Conservation (phyloP, 2,113 vertebrate species). For the Hiodon alosoides region DNA sequence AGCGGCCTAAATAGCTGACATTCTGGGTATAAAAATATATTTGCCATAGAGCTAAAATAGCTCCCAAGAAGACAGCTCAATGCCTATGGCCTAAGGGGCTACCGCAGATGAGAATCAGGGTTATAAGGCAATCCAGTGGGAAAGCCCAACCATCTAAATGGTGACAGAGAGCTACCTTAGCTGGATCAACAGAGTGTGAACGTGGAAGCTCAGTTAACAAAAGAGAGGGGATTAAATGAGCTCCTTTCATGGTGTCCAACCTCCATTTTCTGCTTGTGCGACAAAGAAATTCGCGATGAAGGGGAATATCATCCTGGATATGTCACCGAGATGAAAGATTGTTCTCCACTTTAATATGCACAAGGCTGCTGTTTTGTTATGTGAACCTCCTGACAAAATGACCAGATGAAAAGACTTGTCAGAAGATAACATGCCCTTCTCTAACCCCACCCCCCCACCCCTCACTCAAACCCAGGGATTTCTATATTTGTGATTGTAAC, state of each 20-base stretch:
- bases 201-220: not conserved
- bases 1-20: conserved; percentile 9
- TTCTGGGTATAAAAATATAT: conserved; percentile 14
- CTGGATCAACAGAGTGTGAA: conserved; percentile 25
- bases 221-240: not conserved
- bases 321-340: not conserved
- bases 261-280: not conserved
- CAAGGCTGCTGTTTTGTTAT: conserved; percentile 7
- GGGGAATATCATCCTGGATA: too few relatives aligned
- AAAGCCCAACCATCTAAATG: not conserved
- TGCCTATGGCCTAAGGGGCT: not conserved
- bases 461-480: conserved; percentile 41
- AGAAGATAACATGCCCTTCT: conserved; percentile 50
- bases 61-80: not conserved
- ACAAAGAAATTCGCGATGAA: too few relatives aligned
- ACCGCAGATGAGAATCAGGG: not conserved
- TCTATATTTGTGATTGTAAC: conserved; percentile 64
- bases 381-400: conserved; percentile 38
- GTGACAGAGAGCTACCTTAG: conserved; percentile 29
- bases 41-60: conserved; percentile 13
- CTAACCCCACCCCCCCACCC: conserved; percentile 16
- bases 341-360: not conserved
- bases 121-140: not conserved
- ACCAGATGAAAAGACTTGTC: conserved; percentile 47
- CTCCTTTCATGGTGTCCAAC: not conserved